Evolutionary conservation across 1,140 invertebrate species (phyloP), one percentile per base, ranked within the genome.

Genomic region (Eriosoma lanigerum): DNA sequence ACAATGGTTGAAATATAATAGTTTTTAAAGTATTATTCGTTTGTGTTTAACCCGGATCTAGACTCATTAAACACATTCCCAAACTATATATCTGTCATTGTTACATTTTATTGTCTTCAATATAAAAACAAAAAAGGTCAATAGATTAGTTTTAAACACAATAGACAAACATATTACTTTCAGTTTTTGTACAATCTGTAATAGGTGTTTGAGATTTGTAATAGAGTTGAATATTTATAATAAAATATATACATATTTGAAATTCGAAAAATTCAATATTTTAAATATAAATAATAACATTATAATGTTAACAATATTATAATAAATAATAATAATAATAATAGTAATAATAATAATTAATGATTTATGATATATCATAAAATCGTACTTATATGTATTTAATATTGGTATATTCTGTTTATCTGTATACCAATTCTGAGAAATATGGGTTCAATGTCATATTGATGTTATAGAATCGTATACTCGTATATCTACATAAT

Each of bases 21-120:
- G n/a, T 68, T 48, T 68, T 68, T 48, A 15, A 17, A 48, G n/a
- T 68, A 46, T 48, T 24, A 48, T 46, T 21, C 17, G 12, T 46
- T 68, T 68, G 38, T 46, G 24, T 46, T 46, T n/a, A 64, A 64
- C 32, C 66, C 38, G 66, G 38, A 68, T 48, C 21, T 68, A 48
- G 13, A 48, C n/a, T 66, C n/a, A 66, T 21, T n/a, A 66, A 5
- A 38, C 15, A 17, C 21, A 24, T 4, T 24, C 17, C 4, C 24
- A 29, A 26, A 60, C 24, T 60, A 60, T 29, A 60, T 29, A 29
- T 13, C 1, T 15, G 4, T n/a, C 15, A 58, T 24, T 24, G 21
- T 26, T n/a, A 64, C 44, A 66, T 24, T 44, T 46, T 46, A 46
- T 44, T 46, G 64, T 66, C 29, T 64, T 38, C 21, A 17, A 2